phyloP scores from a whole-genome alignment of 2,888 invertebrate species.

The Alcis repandata region DNA sequence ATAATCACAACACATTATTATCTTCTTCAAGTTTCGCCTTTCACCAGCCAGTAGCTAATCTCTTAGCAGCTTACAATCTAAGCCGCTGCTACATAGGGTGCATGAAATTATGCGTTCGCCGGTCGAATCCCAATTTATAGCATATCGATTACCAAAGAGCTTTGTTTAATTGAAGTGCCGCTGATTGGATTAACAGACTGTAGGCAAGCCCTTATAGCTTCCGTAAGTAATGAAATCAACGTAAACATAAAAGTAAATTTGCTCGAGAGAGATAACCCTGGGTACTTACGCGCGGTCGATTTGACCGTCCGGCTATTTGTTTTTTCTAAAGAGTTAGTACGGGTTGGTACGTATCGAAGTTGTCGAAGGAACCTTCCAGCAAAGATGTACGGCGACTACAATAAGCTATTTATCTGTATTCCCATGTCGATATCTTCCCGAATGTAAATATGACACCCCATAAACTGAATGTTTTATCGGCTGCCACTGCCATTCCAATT shows the following conservation, averaged over 20 bases:
- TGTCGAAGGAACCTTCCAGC: constrained; percentile 8
- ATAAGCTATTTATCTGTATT: constrained; percentile 72
- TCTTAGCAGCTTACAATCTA: constrained; percentile 36
- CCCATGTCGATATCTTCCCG: constrained; percentile 78
- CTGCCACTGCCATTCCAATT: constrained; percentile 84
- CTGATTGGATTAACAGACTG: constrained; percentile 75
- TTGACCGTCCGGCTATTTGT: not conserved
- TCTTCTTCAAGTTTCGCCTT: constrained; percentile 24
- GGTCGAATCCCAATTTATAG: constrained; percentile 72
- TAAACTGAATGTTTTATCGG: constrained; percentile 85
- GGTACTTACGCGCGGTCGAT: constrained; percentile 1
- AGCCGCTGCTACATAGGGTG: constrained; percentile 56
- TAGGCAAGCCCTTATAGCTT: constrained; percentile 55
- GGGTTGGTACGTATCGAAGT: not conserved
- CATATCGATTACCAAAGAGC: constrained; percentile 77
- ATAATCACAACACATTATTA: constrained; percentile 9
- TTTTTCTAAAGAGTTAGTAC: constrained; percentile 6
- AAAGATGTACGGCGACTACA: constrained; percentile 43
- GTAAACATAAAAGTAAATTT: constrained; percentile 54
- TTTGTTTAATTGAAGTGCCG: constrained; percentile 78
- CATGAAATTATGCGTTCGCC: constrained; percentile 67
- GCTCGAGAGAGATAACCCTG: constrained; percentile 33
- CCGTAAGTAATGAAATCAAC: constrained; percentile 60
- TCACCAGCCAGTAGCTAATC: constrained; percentile 45
- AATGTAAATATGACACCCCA: constrained; percentile 87